Evolutionary conservation across 37 sponge, comb jelly and placozoan genomes (phyloP).

Genomic region (Amphimedon queenslandica): DNA sequence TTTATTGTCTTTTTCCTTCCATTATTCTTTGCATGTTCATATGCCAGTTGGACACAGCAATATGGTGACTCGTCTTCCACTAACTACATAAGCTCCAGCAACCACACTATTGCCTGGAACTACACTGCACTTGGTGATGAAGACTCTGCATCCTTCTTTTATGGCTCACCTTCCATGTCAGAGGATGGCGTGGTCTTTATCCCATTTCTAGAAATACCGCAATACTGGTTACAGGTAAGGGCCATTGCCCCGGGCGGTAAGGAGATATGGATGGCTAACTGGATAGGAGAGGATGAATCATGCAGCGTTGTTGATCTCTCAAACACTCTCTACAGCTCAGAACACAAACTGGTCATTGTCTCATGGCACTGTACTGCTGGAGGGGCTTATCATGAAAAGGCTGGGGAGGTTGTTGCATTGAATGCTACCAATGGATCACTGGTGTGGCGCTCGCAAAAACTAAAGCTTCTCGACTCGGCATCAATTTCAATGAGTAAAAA

Average conservation of each 20-base stretch:
- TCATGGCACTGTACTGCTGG: neutral
- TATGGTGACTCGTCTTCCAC: slow-evolving; percentile 27
- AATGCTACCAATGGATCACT: slow-evolving; percentile 5
- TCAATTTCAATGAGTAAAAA: neutral
- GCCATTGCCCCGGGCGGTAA: slow-evolving; percentile 14
- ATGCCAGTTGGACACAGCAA: slow-evolving; percentile 21
- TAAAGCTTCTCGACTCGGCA: neutral
- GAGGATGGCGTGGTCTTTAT: slow-evolving; percentile 6
- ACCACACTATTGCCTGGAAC: slow-evolving; percentile 11
- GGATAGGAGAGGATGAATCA: slow-evolving; percentile 5
- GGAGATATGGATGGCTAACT: slow-evolving; percentile 18
- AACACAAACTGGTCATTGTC: slow-evolving; percentile 8
- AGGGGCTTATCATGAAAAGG: slow-evolving; percentile 17
- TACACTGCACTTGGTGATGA: slow-evolving; percentile 28
- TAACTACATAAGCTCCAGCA: slow-evolving; percentile 3
- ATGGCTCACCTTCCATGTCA: slow-evolving; percentile 14
- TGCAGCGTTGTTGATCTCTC: slow-evolving; percentile 16
- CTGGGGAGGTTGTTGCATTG: slow-evolving; percentile 13
- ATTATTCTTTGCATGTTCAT: too few species aligned
- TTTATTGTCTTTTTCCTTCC: too few species aligned
- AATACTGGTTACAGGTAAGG: slow-evolving; percentile 3
- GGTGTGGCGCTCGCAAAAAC: slow-evolving; percentile 8
- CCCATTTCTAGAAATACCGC: neutral
- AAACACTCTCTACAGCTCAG: neutral
- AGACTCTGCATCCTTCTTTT: neutral